These are phyloP conservation scores for Drosophila funebris DNA, from an alignment of 1,140 invertebrate genomes.

Conservation along the genomic window DNA sequence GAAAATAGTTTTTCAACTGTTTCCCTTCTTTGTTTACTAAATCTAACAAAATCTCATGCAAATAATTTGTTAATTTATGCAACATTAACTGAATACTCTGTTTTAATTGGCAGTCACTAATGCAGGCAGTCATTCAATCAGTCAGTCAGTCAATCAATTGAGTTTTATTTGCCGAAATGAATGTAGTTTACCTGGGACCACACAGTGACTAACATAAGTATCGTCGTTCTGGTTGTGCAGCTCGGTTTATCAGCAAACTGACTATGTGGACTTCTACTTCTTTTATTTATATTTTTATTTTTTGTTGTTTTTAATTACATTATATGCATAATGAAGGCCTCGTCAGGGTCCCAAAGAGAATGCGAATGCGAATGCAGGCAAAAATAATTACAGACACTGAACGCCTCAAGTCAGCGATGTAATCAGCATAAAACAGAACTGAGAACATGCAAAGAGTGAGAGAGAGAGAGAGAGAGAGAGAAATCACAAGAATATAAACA, in stretches of 20 bases:
- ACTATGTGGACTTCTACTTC: constrained; percentile 7
- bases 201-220: background rate
- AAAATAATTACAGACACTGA: constrained; percentile 72
- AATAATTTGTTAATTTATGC: too few species aligned
- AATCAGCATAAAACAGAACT: constrained; percentile 56
- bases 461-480: background rate
- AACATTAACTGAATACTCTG: too few species aligned
- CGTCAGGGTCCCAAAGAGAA: constrained; percentile 44
- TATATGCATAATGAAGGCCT: constrained; percentile 72
- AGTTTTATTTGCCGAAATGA: background rate
- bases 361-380: constrained; percentile 44
- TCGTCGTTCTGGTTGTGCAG: background rate
- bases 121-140: background rate
- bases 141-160: background rate
- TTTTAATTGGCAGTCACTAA: background rate
- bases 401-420: constrained; percentile 53
- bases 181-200: constrained; percentile 24
- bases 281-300: too few species aligned
- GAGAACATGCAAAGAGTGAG: background rate
- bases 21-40: too few species aligned
- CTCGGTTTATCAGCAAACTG: background rate
- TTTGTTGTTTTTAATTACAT: constrained; percentile 73
- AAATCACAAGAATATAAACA: background rate
- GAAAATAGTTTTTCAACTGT: too few species aligned
- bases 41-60: too few species aligned